A percentile compares a stretch with the other conserved stretches of the same genome.
Evolutionary conservation across 2,888 invertebrate genomes (phyloP).

Genomic region (Hemistola chrysoprasaria): DNA sequence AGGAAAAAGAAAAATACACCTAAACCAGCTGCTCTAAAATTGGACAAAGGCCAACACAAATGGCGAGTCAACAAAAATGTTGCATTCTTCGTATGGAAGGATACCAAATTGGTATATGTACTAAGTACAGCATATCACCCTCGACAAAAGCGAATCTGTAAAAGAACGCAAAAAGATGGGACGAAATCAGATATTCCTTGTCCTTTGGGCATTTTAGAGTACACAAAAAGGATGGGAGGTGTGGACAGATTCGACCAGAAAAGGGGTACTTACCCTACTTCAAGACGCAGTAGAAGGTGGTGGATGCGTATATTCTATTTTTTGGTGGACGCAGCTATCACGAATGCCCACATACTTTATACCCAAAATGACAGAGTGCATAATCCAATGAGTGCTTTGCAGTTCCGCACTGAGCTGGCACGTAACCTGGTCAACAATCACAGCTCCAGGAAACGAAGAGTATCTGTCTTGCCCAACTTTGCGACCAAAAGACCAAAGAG

Average conservation of each 20-base stretch:
- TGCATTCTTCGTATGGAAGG: slow-evolving; percentile 16
- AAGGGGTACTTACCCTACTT: slow-evolving; percentile 3
- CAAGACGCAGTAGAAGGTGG: slow-evolving; percentile 11
- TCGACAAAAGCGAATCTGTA: slow-evolving; percentile 6
- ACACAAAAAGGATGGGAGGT: slow-evolving; percentile 12
- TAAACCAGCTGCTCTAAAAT: not conserved
- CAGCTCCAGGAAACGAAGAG: slow-evolving; percentile 18
- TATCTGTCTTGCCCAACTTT: slow-evolving; percentile 9
- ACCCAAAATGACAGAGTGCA: slow-evolving; percentile 16
- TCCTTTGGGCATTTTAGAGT: slow-evolving; percentile 12
- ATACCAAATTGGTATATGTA: slow-evolving; percentile 19
- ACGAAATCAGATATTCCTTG: slow-evolving; percentile 15
- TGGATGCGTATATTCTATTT: slow-evolving; percentile 10
- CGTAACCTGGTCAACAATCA: slow-evolving; percentile 16
- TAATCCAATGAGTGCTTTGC: slow-evolving; percentile 13
- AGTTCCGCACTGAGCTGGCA: slow-evolving; percentile 15
- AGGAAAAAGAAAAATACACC: slow-evolving; percentile 12
- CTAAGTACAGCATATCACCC: slow-evolving; percentile 19
- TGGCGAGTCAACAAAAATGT: slow-evolving; percentile 20
- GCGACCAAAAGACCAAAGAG: slow-evolving; percentile 14
- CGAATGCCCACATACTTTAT: slow-evolving; percentile 14
- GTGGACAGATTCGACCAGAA: slow-evolving; percentile 7
- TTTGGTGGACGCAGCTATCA: slow-evolving; percentile 8
- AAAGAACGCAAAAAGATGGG: slow-evolving; percentile 23
- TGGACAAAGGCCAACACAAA: slow-evolving; percentile 9